Evolutionary conservation across 1,140 invertebrate species (phyloP).

Genomic region (Himalopsyche phryganea): DNA sequence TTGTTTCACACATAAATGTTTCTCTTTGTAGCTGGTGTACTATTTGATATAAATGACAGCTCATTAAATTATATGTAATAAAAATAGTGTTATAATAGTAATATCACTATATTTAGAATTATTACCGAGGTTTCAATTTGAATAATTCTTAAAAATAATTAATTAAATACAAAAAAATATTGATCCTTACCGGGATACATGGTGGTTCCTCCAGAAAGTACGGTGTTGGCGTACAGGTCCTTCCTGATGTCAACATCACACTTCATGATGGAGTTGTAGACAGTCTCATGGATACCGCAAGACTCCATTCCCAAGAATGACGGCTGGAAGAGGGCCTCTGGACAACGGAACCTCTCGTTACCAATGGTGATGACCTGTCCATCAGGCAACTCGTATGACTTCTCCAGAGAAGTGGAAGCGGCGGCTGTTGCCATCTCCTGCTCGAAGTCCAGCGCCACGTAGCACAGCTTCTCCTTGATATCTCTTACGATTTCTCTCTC

Average conservation of each 20-base stretch:
- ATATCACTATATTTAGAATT: too few relatives aligned
- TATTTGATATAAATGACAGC: too few relatives aligned
- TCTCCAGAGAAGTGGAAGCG: slow-evolving; percentile 76
- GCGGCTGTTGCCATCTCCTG: slow-evolving; percentile 85
- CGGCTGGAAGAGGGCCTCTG: slow-evolving; percentile 90
- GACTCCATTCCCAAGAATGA: slow-evolving; percentile 89
- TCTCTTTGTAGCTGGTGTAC: too few relatives aligned
- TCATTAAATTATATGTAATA: too few relatives aligned
- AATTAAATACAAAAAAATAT: too few relatives aligned
- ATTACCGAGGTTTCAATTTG: too few relatives aligned
- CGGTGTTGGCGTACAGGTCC: slow-evolving; percentile 89
- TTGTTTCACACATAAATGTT: too few relatives aligned
- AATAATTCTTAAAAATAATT: too few relatives aligned
- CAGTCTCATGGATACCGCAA: slow-evolving; percentile 87
- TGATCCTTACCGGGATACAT: slow-evolving; percentile 63
- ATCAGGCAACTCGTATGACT: slow-evolving; percentile 83
- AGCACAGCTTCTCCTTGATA: slow-evolving; percentile 84
- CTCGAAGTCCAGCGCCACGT: slow-evolving; percentile 79
- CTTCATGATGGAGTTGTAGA: slow-evolving; percentile 95
- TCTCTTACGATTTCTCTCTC: slow-evolving; percentile 82
- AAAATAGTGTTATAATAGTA: too few relatives aligned
- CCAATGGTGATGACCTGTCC: slow-evolving; percentile 89
- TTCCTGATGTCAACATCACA: slow-evolving; percentile 89
- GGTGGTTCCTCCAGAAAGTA: slow-evolving; percentile 78
- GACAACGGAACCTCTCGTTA: slow-evolving; percentile 91